Percentiles rank a stretch among this genome's conserved stretches.
Conservation (phyloP, 2,113 vertebrate species). For the Mustela lutreola region DNA sequence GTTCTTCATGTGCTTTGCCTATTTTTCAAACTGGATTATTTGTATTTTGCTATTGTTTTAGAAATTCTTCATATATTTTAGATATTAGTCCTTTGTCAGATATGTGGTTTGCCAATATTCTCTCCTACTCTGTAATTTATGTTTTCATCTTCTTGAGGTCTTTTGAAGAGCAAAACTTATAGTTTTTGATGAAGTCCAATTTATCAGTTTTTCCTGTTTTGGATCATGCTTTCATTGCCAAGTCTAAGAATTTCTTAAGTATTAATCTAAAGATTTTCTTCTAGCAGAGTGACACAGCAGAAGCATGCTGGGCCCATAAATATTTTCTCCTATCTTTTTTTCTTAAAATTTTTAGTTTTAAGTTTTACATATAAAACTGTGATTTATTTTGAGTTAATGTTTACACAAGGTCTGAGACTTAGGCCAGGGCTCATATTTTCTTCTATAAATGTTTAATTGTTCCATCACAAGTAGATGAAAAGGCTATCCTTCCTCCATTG, state of each 20-base stretch:
- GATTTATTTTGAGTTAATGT: neutral
- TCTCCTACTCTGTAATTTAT: neutral
- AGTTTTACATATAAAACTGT: neutral
- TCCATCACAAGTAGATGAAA: neutral
- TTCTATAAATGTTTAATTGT: neutral
- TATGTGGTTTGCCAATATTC: neutral
- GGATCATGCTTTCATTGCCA: neutral
- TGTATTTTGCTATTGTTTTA: neutral
- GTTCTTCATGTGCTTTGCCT: neutral
- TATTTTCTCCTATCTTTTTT: neutral
- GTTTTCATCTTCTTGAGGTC: neutral
- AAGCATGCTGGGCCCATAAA: neutral
- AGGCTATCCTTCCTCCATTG: neutral
- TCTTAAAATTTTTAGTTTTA: neutral
- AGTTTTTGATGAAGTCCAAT: neutral
- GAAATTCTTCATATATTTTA: neutral
- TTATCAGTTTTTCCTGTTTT: neutral
- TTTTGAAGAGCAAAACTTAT: conserved; percentile 13
- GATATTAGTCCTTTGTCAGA: neutral
- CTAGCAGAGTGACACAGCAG: too few relatives aligned
- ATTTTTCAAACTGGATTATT: neutral
- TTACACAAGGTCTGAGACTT: neutral
- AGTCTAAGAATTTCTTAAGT: neutral
- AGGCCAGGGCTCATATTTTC: neutral
- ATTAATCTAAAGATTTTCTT: neutral